phyloP scores from a whole-genome alignment of 2,113 vertebrate genomes.

The Ceyx margarethae region DNA sequence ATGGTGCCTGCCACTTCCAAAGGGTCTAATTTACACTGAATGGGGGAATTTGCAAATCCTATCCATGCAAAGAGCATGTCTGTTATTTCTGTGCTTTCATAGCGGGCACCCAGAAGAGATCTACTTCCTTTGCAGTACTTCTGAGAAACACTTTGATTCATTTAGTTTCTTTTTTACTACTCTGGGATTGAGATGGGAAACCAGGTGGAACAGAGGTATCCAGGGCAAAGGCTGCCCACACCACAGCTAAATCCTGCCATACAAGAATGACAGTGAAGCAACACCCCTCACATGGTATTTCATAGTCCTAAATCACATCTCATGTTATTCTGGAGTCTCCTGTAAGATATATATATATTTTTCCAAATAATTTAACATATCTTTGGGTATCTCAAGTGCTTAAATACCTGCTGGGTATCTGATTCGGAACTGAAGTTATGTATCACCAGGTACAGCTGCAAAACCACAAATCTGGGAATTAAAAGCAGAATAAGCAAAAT shows the following conservation, averaged over 20 bases:
- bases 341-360: not conserved
- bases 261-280: not conserved
- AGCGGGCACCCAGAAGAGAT: not conserved
- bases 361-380: not conserved
- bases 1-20: not conserved
- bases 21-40: not conserved
- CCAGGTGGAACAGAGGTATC: not conserved
- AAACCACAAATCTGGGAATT: not conserved
- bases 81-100: not conserved
- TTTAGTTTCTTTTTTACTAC: not conserved
- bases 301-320: not conserved
- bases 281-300: not conserved
- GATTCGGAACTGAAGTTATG: not conserved
- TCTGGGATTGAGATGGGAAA: not conserved
- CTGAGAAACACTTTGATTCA: constrained; percentile 57
- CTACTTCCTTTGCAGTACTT: constrained; percentile 33
- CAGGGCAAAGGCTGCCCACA: not conserved
- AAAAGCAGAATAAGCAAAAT: not conserved
- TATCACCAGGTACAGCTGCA: not conserved
- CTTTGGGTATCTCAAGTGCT: not conserved
- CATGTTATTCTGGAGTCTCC: not conserved
- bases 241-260: not conserved
- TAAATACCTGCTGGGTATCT: not conserved
- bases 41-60: not conserved
- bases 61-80: not conserved